Evolutionary conservation across 2,888 invertebrate species (phyloP).

Genomic region (Microplitis deprimator): DNA sequence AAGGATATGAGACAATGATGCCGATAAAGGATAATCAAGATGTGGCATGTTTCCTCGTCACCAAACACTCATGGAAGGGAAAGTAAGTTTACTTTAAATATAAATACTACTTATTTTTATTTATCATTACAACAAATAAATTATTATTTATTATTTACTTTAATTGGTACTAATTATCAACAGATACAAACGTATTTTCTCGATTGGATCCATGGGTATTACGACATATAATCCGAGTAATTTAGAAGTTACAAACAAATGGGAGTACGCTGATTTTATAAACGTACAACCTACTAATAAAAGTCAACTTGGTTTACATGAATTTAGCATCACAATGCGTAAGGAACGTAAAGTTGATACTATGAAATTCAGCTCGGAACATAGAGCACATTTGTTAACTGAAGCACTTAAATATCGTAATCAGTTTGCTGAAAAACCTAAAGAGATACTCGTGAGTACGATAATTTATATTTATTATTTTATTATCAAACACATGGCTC

Average conservation of each 20-base stretch:
- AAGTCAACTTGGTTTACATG: constrained; percentile 74
- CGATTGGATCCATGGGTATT: constrained; percentile 94
- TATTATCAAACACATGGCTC: constrained; percentile 41
- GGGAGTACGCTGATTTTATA: constrained; percentile 87
- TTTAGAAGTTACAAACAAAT: constrained; percentile 93
- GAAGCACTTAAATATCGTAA: constrained; percentile 88
- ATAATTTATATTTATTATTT: constrained; percentile 28
- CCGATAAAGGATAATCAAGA: constrained; percentile 94
- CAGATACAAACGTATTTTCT: constrained; percentile 96
- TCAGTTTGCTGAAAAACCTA: constrained; percentile 85
- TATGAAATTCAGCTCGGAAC: constrained; percentile 97
- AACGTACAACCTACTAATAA: constrained; percentile 77
- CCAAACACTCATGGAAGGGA: constrained; percentile 99
- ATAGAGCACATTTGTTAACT: constrained; percentile 91
- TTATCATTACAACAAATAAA: not conserved
- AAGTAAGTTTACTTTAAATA: constrained; percentile 77
- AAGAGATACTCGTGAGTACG: constrained; percentile 81
- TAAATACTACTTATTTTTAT: not conserved
- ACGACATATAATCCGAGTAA: constrained; percentile 97
- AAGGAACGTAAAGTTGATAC: constrained; percentile 93
- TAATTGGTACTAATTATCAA: not conserved
- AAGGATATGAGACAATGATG: constrained; percentile 80
- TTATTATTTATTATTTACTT: not conserved
- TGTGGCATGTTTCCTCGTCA: constrained; percentile 96
- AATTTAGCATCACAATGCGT: constrained; percentile 87